Base-by-base conservation (phyloP, 2,888 invertebrate genomes). In the Xylocampa areola region DNA sequence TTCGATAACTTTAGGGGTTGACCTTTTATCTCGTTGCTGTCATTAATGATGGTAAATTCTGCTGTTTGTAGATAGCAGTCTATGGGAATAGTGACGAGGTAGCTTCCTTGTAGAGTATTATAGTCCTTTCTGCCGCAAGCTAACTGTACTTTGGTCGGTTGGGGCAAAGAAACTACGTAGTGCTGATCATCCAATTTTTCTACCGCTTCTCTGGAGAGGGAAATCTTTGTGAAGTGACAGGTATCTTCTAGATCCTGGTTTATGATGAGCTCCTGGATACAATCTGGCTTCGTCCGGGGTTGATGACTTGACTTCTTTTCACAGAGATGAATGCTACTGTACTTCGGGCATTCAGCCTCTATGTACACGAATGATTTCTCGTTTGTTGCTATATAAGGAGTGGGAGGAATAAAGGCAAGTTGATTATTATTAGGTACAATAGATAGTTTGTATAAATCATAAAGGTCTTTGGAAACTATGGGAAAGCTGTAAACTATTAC, bases 341-440 rank as follows among this genome's bases (percentile, higher is more conserved):
- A 35, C 35, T 35, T 35, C 35, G 35, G 17, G 14, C 33, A 33
- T n/a, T n/a, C n/a, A n/a, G n/a, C n/a, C n/a, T n/a, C n/a, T n/a
- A n/a, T n/a, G n/a, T 36, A 36, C 36, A 36, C 36, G 10, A 3
- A 6, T 11, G 4, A 14, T 4, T 39, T 16, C 6, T 7, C 11
- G 4, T 10, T 39, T 23, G 6, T 23, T 13, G 39, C 39, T 14
- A 23, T 14, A 13, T 11, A 23, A 4, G 39, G 39, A 13, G 7
- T 10, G 14, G 39, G 25, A 2, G 39, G 25, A 1, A 25, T 39
- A 16, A 25, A 6, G 2, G 5, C 25, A 4, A 14, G 13, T 14
- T 4, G 4, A 10, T 27, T 10, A 7, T 11, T 27, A 27, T 39
- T 39, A 3, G 25, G 23, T 7, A 25, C 39, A 3, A 10, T 14